Base-by-base conservation (phyloP, 1,140 invertebrate genomes). In the Drosophila gunungcola region DNA sequence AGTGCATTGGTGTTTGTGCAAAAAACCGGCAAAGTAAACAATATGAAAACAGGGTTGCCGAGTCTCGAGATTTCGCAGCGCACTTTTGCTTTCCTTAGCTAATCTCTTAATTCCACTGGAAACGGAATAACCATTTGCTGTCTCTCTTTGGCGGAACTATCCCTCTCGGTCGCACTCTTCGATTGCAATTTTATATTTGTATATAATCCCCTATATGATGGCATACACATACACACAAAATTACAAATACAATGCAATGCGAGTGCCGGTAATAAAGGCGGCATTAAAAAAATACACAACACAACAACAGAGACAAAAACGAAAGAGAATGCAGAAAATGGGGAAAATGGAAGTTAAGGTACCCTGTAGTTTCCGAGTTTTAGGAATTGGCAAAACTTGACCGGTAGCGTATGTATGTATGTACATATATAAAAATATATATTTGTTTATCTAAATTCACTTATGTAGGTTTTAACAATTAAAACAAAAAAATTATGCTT, bases 21-120 rank as follows among this genome's bases (percentile, higher is more conserved):
- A 85, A 73, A 86, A 78, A 65, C 83, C 82, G 83, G 82, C 82
- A 86, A 86, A 86, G 77, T 85, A 86, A 86, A 69, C 73, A 78
- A 78, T 13, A 16, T 45, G 36, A 38, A 25, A 73, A 32, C 39
- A 75, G 57, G 46, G 67, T 70, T 70, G 67, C 32, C 64, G 43
- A 45, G 48, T 25, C 4, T 5, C 12, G 21, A 27, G 45, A 38
- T 32, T 11, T 55, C 4, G 38, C 46, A 65, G 29, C 34, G 48
- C 48, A 70, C 67, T 70, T 70, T 70, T 70, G 41, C 67, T 70
- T 70, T 70, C 51, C 65, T 57, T 70, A 7, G 52, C 38, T 70
- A 70, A 70, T 70, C 64, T 70, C n/a, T 32, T 55, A 46, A 65
- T 65, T 34, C 64, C 45, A 43, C 21, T 32, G 42, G 49, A 51